phyloP scores from a whole-genome alignment of 1,140 invertebrate species.

The Psix sp. region DNA sequence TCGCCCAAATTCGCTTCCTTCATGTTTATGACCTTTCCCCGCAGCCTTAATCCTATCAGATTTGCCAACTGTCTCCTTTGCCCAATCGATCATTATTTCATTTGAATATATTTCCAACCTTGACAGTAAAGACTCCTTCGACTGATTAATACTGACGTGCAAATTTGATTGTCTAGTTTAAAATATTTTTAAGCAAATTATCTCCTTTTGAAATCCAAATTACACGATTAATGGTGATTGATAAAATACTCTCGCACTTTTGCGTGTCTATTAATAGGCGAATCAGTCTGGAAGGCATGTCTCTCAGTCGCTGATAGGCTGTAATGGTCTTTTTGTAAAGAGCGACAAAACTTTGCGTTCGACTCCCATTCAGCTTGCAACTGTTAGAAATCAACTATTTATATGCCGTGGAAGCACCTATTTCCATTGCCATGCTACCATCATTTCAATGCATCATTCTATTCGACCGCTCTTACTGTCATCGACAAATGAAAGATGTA shows the following conservation, averaged over 20 bases:
- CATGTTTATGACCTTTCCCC: slow-evolving; percentile 32
- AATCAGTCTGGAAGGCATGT: neutral
- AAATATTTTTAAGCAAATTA: too few relatives aligned
- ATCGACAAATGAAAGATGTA: slow-evolving; percentile 11
- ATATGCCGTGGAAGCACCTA: slow-evolving; percentile 20
- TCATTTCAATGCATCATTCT: slow-evolving; percentile 38
- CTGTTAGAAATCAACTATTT: slow-evolving; percentile 41
- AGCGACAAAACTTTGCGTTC: slow-evolving; percentile 21
- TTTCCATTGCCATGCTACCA: slow-evolving; percentile 25
- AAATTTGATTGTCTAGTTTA: too few relatives aligned
- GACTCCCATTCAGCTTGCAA: slow-evolving; percentile 12
- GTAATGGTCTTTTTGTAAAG: slow-evolving; percentile 16
- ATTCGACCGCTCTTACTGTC: slow-evolving; percentile 25
- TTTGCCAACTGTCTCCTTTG: slow-evolving; percentile 10
- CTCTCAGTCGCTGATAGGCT: slow-evolving; percentile 6
- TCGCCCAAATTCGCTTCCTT: slow-evolving; percentile 11
- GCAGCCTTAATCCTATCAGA: slow-evolving; percentile 24
- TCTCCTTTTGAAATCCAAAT: too few relatives aligned
- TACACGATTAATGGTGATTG: too few relatives aligned
- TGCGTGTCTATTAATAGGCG: too few relatives aligned
- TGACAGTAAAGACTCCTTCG: too few relatives aligned
- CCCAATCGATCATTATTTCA: slow-evolving; percentile 35
- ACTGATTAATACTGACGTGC: too few relatives aligned
- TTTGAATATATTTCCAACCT: slow-evolving; percentile 16
- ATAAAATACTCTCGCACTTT: too few relatives aligned